Percentiles rank a stretch among this genome's conserved stretches.
Evolutionary conservation across 2,888 invertebrate genomes (phyloP).

Genomic region (Crossocerus cetratus): DNA sequence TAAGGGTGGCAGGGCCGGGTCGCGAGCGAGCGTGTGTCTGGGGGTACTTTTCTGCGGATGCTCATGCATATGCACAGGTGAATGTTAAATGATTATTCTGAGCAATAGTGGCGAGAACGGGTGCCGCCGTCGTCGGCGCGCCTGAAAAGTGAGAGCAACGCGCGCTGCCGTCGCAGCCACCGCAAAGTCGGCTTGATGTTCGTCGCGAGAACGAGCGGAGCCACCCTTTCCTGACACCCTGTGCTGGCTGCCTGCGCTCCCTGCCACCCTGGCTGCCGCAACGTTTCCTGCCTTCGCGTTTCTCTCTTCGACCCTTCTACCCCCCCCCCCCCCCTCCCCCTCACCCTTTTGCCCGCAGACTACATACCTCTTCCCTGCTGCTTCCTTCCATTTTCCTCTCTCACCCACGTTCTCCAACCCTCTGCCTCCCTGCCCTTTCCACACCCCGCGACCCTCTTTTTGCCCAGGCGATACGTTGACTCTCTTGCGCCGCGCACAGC

Average conservation of each 20-base stretch:
- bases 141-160: constrained; percentile 38
- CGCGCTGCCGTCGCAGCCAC: constrained; percentile 14
- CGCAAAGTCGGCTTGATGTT: constrained; percentile 26
- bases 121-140: constrained; percentile 17
- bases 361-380: background rate
- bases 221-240: constrained; percentile 9
- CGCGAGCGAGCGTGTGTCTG: constrained; percentile 10
- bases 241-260: background rate
- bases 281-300: constrained; percentile 1
- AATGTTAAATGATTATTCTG: constrained; percentile 48
- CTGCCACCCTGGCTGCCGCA: constrained; percentile 8
- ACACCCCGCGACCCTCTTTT: constrained; percentile 4
- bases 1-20: background rate
- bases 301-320: background rate
- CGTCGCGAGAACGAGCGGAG: constrained; percentile 14
- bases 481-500: background rate
- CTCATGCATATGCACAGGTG: constrained; percentile 44
- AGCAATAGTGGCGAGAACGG: constrained; percentile 23
- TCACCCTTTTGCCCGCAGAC: background rate
- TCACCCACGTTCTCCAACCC: background rate
- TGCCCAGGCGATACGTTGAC: background rate
- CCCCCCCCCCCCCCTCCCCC: too few species aligned
- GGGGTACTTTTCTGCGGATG: constrained; percentile 36
- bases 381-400: background rate
- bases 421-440: constrained; percentile 3